Conservation (phyloP, 1,140 invertebrate genomes). For the Drosophila hydei region DNA sequence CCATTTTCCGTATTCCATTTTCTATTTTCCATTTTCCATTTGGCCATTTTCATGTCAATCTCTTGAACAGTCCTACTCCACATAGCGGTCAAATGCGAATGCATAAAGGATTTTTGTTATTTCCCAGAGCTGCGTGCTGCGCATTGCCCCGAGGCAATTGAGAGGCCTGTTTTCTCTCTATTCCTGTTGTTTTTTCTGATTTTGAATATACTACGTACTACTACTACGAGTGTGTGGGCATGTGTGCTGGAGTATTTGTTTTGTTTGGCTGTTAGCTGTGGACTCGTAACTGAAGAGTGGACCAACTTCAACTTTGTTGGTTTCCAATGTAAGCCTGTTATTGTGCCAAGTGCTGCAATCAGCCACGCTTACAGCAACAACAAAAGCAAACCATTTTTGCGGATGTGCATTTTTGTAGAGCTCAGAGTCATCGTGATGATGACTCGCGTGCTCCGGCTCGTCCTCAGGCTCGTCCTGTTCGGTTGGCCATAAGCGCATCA, state of each 20-base stretch:
- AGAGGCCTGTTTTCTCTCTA: slow-evolving; percentile 21
- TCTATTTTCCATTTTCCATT: background rate
- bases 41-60: slow-evolving; percentile 19
- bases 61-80: slow-evolving; percentile 41
- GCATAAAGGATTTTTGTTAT: slow-evolving; percentile 59
- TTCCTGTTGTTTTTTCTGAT: background rate
- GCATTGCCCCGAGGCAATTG: slow-evolving; percentile 21
- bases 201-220: background rate
- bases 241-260: slow-evolving; percentile 27
- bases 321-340: slow-evolving; percentile 67
- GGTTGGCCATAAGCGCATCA: slow-evolving; percentile 70
- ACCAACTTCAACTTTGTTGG: slow-evolving; percentile 28
- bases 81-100: slow-evolving; percentile 51
- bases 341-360: slow-evolving; percentile 69
- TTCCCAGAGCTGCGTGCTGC: slow-evolving; percentile 42
- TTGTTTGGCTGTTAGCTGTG: slow-evolving; percentile 33
- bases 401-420: slow-evolving; percentile 42
- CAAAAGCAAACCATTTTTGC: slow-evolving; percentile 26
- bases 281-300: slow-evolving; percentile 1
- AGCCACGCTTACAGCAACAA: slow-evolving; percentile 56
- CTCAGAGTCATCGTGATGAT: slow-evolving; percentile 23
- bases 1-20: slow-evolving; percentile 27
- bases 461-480: slow-evolving; percentile 48
- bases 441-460: slow-evolving; percentile 12
- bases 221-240: background rate